Base-by-base conservation (phyloP, 1,140 invertebrate species). In the Eumeta japonica region DNA sequence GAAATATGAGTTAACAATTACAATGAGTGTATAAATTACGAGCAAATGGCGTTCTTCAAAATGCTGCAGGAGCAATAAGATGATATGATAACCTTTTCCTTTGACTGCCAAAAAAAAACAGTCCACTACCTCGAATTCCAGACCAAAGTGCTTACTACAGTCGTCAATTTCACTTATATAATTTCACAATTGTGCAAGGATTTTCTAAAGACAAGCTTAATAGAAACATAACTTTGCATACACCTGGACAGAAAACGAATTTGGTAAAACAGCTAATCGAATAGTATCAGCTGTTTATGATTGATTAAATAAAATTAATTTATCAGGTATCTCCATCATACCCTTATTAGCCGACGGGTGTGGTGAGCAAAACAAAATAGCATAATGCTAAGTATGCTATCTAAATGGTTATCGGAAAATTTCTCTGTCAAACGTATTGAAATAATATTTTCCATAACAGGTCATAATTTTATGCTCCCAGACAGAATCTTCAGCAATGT, bases 11-110 rank as follows among this genome's bases (percentile, higher is more conserved):
- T 13, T 40, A 10, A 35, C 61, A 12, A 44, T 41, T 14, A 37
- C 32, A 32, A 5, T 24, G 39, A 32, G 36, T 53, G 7, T 52
- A 61, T 35, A 52, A 47, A 39, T 30, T 50, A n/a, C 29, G 50
- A 41, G 45, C 53, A 29, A 52, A 52, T n/a, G n/a, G 44, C 49
- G 9, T 59, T 52, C 43, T 55, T 48, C 29, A 38, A 45, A 36
- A 30, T 45, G 16, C 37, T 52, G 10, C 37, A 46, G 20, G 48
- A 46, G 27, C 9, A 55, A 41, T 35, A 32, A 24, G 38, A 54
- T 18, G 19, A 44, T 16, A 19, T 46, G 12, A 33, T 47, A 37
- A 50, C 40, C 1, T 37, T 52, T 29, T 50, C 47, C 5, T 53
- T 53, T 39, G 46, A 53, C 12, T 46, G 47, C 37, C 47, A 52